phyloP scores from a whole-genome alignment of 2,797 vertebrate genomes.

The Argentina silus region DNA sequence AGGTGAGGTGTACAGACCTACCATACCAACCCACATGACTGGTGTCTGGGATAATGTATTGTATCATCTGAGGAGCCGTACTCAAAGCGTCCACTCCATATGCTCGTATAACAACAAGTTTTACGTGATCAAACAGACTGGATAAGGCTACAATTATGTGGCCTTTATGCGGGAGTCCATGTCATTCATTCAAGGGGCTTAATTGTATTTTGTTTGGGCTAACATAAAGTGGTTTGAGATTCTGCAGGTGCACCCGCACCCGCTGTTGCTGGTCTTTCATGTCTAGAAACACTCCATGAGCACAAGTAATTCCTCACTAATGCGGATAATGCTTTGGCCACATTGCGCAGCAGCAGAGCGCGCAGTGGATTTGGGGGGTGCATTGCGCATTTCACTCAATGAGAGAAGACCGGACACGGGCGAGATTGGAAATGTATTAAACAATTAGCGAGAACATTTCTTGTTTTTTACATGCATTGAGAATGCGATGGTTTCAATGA shows the following conservation, averaged over 20 bases:
- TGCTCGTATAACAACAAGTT: too few relatives aligned
- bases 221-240: not conserved
- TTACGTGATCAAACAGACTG: too few relatives aligned
- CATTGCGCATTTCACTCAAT: conserved; percentile 36
- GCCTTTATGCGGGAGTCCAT: too few relatives aligned
- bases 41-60: too few relatives aligned
- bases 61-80: too few relatives aligned
- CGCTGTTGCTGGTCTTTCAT: not conserved
- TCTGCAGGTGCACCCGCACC: not conserved
- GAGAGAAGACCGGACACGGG: conserved; percentile 29
- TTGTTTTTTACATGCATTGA: not conserved
- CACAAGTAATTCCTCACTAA: conserved; percentile 78
- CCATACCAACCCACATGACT: not conserved
- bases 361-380: conserved; percentile 61
- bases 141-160: too few relatives aligned
- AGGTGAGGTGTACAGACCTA: not conserved
- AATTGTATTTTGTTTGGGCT: too few relatives aligned
- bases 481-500: not conserved
- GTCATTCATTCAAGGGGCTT: too few relatives aligned
- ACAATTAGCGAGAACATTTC: conserved; percentile 43
- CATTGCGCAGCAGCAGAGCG: conserved; percentile 50
- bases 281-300: conserved; percentile 29
- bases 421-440: conserved; percentile 39
- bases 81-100: too few relatives aligned
- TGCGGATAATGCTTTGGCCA: conserved; percentile 76